phyloP scores from a whole-genome alignment of 2,113 vertebrate species.

The Progne subis region DNA sequence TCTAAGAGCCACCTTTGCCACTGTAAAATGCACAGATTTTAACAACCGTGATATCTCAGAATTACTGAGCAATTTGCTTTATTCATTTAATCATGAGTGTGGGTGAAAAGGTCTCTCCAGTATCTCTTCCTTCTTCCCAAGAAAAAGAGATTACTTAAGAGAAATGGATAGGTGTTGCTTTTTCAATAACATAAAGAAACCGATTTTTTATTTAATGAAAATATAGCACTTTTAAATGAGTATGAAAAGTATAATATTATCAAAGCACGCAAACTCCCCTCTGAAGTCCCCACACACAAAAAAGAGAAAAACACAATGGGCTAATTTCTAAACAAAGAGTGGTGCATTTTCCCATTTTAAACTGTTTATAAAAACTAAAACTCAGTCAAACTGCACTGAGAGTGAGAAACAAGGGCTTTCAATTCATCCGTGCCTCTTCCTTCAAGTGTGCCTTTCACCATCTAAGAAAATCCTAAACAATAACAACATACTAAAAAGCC shows the following conservation, averaged over 20 bases:
- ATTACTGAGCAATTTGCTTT: not conserved
- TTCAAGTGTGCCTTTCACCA: slow-evolving; percentile 51
- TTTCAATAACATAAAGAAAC: not conserved
- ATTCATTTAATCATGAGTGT: not conserved
- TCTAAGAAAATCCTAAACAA: slow-evolving; percentile 66
- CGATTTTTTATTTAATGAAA: not conserved
- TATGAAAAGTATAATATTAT: not conserved
- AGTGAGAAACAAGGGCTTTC: slow-evolving; percentile 26
- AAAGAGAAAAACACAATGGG: slow-evolving; percentile 18
- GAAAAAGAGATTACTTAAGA: not conserved
- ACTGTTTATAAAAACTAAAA: slow-evolving; percentile 34
- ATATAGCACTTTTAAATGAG: not conserved
- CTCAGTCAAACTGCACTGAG: not conserved
- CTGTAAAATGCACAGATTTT: not conserved
- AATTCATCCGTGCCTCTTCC: slow-evolving; percentile 14
- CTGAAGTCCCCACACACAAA: not conserved
- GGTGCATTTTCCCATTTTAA: slow-evolving; percentile 6
- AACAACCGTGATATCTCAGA: fast-evolving
- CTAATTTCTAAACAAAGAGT: slow-evolving; percentile 38
- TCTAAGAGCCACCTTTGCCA: not conserved
- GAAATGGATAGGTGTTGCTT: not conserved
- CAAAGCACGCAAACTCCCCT: not conserved
- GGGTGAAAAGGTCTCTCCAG: not conserved
- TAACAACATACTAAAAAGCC: not conserved
- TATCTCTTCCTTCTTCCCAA: not conserved